Evolutionary conservation across 2,888 invertebrate species (phyloP), one percentile per base, ranked within the genome.

Genomic region (Odontomyia ornata): DNA sequence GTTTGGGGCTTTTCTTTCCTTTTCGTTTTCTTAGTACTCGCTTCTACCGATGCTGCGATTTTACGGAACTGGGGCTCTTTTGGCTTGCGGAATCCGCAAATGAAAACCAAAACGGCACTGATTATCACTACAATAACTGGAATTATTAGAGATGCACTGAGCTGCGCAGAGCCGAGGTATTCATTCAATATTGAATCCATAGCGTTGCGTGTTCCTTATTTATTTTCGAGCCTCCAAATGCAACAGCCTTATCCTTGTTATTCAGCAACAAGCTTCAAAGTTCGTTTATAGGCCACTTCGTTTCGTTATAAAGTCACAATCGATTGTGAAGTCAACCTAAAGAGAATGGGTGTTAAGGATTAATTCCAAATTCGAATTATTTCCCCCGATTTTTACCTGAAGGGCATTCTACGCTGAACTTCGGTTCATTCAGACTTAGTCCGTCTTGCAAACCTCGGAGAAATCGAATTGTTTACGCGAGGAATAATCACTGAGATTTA

Each of bases 1-100:
- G 56, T 9, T 23, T 43, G 57, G 7, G 28, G 21, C 25, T 73
- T 73, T 1, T 75, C 75, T 46, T 75, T 75, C 46, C 64, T 28
- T 7, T 25, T 60, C 4, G 25, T 62, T 62, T 75, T 75, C 25
- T 36, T 46, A 0, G 75, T 30, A 27, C 43, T 43, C 7, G n/a
- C 27, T n/a, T 46, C 57, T n/a, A 27, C 30, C n/a, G 75, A 46
- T 3, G 62, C 46, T 5, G 62, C 60, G n/a, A 75, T 75, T 43
- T 75, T 75, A 13, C 57, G 56, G 64, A 75, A 75, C 30, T 75
- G 60, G 11, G 75, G 75, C 62, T 75, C 75, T 18, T 62, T 64
- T 1, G 75, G 62, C 47, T 75, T 75, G 4, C 30, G 60, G n/a
- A 75, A 18, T 13, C 75, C 75, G 47, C 27, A 43, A 4, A 57